phyloP scores from a whole-genome alignment of 2,888 invertebrate species.

The Brenthis hecate region DNA sequence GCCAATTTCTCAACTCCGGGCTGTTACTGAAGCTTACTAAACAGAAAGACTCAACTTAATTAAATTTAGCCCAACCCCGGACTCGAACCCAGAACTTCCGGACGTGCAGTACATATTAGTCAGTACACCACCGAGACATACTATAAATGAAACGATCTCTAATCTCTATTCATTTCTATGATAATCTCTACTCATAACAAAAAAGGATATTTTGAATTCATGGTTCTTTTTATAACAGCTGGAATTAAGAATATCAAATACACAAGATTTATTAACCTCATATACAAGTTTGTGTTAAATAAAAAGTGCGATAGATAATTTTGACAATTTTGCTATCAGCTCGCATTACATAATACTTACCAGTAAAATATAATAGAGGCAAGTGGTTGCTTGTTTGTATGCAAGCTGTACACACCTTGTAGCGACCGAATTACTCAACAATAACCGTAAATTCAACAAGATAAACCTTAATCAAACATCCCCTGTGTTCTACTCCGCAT shows the following conservation, averaged over 20 bases:
- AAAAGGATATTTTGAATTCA: no score
- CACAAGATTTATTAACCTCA: background rate
- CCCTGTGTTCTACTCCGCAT: conserved; percentile 76
- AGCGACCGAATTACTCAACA: conserved; percentile 45
- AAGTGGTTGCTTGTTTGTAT: conserved; percentile 4
- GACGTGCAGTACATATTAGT: no score
- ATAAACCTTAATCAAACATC: conserved; percentile 80
- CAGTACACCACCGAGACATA: no score
- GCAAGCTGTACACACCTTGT: conserved; percentile 25
- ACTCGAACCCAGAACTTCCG: no score
- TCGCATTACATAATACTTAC: conserved; percentile 4
- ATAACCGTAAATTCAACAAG: conserved; percentile 77
- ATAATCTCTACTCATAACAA: no score
- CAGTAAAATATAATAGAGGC: background rate
- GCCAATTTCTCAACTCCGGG: no score
- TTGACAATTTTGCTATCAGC: conserved; percentile 2
- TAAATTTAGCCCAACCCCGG: no score
- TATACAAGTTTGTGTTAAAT: background rate
- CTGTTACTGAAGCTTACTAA: no score
- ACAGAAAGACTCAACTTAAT: no score
- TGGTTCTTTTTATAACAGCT: no score
- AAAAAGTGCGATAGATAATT: background rate
- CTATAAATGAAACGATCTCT: no score
- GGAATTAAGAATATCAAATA: background rate
- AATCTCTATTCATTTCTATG: no score